A percentile compares a stretch with the other conserved stretches of the same genome.
phyloP scores from a whole-genome alignment of 1,140 invertebrate genomes.

The Lasaia peninsularis region DNA sequence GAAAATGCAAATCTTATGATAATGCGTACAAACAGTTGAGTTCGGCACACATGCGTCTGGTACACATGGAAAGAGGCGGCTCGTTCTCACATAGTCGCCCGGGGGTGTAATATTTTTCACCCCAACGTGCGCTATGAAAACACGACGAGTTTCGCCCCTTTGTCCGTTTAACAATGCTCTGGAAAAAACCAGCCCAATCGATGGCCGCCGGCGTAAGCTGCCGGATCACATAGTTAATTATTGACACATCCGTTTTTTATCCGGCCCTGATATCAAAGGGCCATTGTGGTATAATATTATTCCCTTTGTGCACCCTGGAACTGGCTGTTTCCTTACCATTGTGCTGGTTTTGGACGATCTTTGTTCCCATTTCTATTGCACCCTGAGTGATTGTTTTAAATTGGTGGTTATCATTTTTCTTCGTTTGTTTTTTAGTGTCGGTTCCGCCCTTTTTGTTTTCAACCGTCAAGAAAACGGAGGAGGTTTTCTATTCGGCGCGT shows the following conservation, averaged over 20 bases:
- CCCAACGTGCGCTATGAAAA: slow-evolving; percentile 57
- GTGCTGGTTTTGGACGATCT: slow-evolving; percentile 37
- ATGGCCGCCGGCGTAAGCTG: slow-evolving; percentile 55
- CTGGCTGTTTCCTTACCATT: slow-evolving; percentile 68
- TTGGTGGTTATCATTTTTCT: slow-evolving; percentile 60
- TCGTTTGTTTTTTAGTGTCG: neutral
- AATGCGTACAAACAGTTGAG: slow-evolving; percentile 44
- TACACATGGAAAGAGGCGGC: slow-evolving; percentile 33
- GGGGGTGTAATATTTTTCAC: slow-evolving; percentile 73
- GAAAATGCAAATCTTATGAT: slow-evolving; percentile 33
- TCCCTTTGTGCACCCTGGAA: slow-evolving; percentile 52
- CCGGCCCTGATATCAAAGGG: slow-evolving; percentile 34
- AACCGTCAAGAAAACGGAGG: no score
- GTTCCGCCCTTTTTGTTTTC: neutral
- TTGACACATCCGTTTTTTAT: slow-evolving; percentile 73
- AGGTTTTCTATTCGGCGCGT: no score
- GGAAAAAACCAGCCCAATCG: slow-evolving; percentile 52
- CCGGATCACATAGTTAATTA: slow-evolving; percentile 71
- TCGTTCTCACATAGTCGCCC: slow-evolving; percentile 55
- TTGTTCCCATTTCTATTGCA: slow-evolving; percentile 32
- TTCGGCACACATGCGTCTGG: slow-evolving; percentile 25
- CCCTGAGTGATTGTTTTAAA: slow-evolving; percentile 43
- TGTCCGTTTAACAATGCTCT: slow-evolving; percentile 55
- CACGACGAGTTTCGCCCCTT: slow-evolving; percentile 49
- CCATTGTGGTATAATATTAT: slow-evolving; percentile 59